Evolutionary conservation across 2,888 invertebrate species (phyloP), one percentile per base, ranked within the genome.

Genomic region (Himalopsyche tibetana): DNA sequence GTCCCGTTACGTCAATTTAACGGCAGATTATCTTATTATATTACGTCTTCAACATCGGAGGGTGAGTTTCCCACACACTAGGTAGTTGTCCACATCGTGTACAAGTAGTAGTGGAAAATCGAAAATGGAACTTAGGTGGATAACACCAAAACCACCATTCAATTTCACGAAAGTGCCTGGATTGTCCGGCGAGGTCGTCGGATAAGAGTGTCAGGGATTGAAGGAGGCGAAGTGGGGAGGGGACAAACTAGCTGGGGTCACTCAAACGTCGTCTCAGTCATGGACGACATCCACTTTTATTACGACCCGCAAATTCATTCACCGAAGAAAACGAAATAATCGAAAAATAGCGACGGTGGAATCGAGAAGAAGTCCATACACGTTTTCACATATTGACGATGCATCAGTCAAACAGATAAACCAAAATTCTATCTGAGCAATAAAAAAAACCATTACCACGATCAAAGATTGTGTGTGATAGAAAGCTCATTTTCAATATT

Each of bases 91-190:
- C 36, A 74, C 36, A 38, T 19, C 36, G 74, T 74, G 74, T 36
- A 51, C 51, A 74, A 36, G 74, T 15, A 36, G 74, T 74, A 38
- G 36, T 74, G 74, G 74, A 74, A 74, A 74, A 74, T 74, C 74
- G 74, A 74, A 74, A 74, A 74, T 36, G 74, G 36, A 74, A 74
- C 74, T 74, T 36, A 74, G 74, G 74, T 74, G 74, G 87, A 87
- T 87, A 87, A 87, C 87, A 84, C 87, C 84, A 85, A 85, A 88
- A 85, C 88, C 88, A 83, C 88, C 88, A 87, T 88, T 88, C 88
- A 88, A 88, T 88, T 88, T 87, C 83, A 82, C 85, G 85, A 56
- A 88, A 88, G 84, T 74, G 88, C 83, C 83, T 63, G 86, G 86
- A 88, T 88, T 88, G 88, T 88, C 88, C 79, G 51, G 55, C 63